Evolutionary conservation across 2,113 vertebrate species (phyloP), one percentile per base, ranked within the genome.

Genomic region (Hypomesus transpacificus): DNA sequence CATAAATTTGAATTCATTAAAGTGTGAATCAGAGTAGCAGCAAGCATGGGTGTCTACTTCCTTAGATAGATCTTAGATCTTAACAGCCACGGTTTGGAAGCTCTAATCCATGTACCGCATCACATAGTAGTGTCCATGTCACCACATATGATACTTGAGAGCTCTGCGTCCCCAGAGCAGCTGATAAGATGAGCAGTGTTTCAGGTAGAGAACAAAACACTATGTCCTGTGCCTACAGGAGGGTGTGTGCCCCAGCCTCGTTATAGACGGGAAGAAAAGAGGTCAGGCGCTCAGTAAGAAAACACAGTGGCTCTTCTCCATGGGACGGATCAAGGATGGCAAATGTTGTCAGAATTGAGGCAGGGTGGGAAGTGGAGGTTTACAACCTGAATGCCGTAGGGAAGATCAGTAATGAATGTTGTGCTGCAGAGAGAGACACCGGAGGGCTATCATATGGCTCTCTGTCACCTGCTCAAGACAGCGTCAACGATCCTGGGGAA

Each of bases 211-310:
- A 61, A 76, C 78, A 78, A 80, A 75, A 73, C 71, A 50, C 11
- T 50, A 9, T 79, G 70, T 83, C 67, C n/a, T 11, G 64, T 83
- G 76, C 54, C 68, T 14, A 22, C 59, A 62, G 69, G 24, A 76
- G 50, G 68, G 71, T 66, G 80, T 76, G 74, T 34, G 60, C 53
- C 54, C 51, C 31, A 62, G 70, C 53, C 59, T 62, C 74, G 67
- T 73, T 68, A 71, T 52, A 16, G 24, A 56, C 14, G 13, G 46
- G 28, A 67, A 34, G 64, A 63, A 56, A 58, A 54, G 63, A 71
- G 46, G 73, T n/a, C 69, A 71, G 62, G 57, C 62, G 24, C 53
- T 24, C 31, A n/a, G 1, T 16, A 24, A 46, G 9, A 31, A 46
- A 62, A 63, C 68, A 63, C 69, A 59, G 66, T 53, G 24, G 34